A percentile compares a stretch with the other conserved stretches of the same genome.
These are phyloP conservation scores for Octopus sinensis DNA, from an alignment of 1,140 invertebrate species.

Conservation along the genomic window DNA sequence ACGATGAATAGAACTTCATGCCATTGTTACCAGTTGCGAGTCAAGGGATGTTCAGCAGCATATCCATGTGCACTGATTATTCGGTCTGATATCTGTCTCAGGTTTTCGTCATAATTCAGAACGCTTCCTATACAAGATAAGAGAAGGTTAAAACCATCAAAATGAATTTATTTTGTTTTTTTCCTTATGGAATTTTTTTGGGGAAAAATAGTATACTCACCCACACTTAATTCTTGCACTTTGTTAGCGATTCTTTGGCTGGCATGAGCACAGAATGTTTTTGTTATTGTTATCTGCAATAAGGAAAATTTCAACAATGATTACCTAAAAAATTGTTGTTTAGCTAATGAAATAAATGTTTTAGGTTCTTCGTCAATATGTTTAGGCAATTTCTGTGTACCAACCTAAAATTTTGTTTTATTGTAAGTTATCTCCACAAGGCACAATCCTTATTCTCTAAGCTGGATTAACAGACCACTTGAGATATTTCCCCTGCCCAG, in stretches of 20 bases:
- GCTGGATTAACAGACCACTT: no score
- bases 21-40: slow-evolving; percentile 59
- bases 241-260: slow-evolving; percentile 36
- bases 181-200: no score
- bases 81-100: slow-evolving; percentile 56
- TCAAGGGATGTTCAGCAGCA: slow-evolving; percentile 66
- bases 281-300: slow-evolving; percentile 42
- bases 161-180: no score
- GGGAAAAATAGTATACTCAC: slow-evolving; percentile 23
- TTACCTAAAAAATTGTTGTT: no score
- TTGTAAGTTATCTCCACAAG: no score
- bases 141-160: no score
- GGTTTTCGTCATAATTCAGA: slow-evolving; percentile 47
- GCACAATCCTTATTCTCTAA: no score
- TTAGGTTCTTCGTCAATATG: no score
- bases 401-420: no score
- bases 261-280: slow-evolving; percentile 46
- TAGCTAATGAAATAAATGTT: no score
- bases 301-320: neutral
- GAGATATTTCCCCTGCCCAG: no score
- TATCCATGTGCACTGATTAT: slow-evolving; percentile 64
- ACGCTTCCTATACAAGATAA: slow-evolving; percentile 27
- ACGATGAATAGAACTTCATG: neutral
- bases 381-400: no score
- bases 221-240: slow-evolving; percentile 31